These are phyloP conservation scores for Pandemis heparana DNA, from an alignment of 2,888 invertebrate species.

Conservation along the genomic window DNA sequence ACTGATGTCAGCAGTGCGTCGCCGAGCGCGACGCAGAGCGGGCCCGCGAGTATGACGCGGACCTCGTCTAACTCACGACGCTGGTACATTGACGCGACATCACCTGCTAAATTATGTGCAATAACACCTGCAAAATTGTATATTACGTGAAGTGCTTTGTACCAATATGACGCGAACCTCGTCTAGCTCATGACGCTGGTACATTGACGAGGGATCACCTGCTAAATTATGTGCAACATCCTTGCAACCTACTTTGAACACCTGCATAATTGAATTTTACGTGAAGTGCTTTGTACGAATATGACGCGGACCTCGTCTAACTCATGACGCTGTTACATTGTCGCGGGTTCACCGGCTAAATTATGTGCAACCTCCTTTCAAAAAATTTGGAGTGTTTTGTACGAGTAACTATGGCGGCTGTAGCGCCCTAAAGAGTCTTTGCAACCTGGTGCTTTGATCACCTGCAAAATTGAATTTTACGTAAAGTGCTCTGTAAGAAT, in stretches of 20 bases:
- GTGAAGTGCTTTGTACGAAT: too few species aligned
- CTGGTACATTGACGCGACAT: conserved; percentile 10
- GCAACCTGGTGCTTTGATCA: neutral
- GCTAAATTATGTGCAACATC: too few species aligned
- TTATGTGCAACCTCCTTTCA: too few species aligned
- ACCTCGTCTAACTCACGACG: conserved; percentile 43
- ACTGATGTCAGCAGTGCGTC: conserved; percentile 82
- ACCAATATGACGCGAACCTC: too few species aligned
- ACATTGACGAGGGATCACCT: neutral
- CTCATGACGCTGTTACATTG: neutral
- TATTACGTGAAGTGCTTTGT: too few species aligned
- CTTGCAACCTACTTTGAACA: neutral
- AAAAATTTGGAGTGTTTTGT: too few species aligned
- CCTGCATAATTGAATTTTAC: too few species aligned
- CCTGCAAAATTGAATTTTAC: too few species aligned
- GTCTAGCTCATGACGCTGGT: neutral
- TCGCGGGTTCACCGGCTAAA: too few species aligned
- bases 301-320: neutral
- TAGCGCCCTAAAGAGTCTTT: neutral
- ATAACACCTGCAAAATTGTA: too few species aligned
- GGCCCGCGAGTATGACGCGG: conserved; percentile 42
- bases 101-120: neutral
- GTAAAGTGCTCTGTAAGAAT: too few species aligned
- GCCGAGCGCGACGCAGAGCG: conserved; percentile 70
- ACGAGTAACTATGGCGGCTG: too few species aligned